These are phyloP conservation scores for Galeopterus variegatus DNA, from an alignment of 2,113 vertebrate genomes.

Conservation along the genomic window DNA sequence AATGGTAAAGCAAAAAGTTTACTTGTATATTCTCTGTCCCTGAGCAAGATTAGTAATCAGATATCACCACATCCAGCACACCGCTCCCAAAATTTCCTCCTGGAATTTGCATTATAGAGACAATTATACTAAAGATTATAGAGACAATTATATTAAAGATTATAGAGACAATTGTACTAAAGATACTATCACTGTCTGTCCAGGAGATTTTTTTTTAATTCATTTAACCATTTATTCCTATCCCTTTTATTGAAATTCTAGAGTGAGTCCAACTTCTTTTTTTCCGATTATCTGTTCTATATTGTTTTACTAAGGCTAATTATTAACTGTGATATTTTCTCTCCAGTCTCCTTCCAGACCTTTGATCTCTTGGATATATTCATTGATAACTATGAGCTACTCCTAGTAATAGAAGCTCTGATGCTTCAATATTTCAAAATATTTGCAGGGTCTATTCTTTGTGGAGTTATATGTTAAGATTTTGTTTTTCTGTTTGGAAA, in stretches of 20 bases:
- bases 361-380: neutral
- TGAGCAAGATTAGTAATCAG: neutral
- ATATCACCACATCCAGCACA: neutral
- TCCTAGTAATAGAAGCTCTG: neutral
- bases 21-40: neutral
- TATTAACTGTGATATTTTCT: neutral
- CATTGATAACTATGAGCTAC: neutral
- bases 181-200: neutral
- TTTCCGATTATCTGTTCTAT: neutral
- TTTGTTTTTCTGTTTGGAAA: neutral
- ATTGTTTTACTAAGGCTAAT: neutral
- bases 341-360: neutral
- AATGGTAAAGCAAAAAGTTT: neutral
- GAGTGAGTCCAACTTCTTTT: neutral
- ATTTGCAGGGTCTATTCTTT: neutral
- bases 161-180: neutral
- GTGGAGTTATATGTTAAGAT: neutral
- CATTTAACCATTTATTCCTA: neutral
- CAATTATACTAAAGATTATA: neutral
- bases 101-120: neutral
- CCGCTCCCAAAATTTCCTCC: neutral
- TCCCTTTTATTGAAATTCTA: constrained; percentile 24
- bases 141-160: neutral
- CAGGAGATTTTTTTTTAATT: neutral
- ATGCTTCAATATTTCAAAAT: constrained; percentile 9